These are phyloP conservation scores for Columba livia DNA, from an alignment of 2,113 vertebrate species.

Conservation along the genomic window DNA sequence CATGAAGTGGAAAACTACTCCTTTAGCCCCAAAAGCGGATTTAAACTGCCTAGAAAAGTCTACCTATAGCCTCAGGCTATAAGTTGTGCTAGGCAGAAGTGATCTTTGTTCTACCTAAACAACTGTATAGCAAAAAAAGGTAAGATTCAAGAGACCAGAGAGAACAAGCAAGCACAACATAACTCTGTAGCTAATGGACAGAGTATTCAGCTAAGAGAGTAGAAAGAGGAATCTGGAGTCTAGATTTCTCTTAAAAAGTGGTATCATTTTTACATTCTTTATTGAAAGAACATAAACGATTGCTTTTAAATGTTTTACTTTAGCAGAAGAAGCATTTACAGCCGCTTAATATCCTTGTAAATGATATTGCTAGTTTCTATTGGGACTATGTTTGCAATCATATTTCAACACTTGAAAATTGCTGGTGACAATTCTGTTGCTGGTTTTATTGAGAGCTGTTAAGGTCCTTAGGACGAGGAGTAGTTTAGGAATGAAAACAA, in stretches of 20 bases:
- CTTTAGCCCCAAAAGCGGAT: background rate
- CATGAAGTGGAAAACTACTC: background rate
- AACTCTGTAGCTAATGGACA: background rate
- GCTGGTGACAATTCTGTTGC: background rate
- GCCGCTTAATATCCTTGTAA: background rate
- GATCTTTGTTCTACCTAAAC: background rate
- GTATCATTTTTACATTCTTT: background rate
- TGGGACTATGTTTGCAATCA: background rate
- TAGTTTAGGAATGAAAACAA: background rate
- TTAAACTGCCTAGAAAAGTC: background rate
- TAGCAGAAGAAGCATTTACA: background rate
- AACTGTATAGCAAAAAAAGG: background rate
- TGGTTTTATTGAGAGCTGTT: background rate
- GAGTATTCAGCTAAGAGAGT: background rate
- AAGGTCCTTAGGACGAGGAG: background rate
- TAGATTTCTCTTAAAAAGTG: background rate
- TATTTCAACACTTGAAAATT: background rate
- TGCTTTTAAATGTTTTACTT: background rate
- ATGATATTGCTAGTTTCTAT: background rate
- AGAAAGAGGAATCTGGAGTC: background rate
- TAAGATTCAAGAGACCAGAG: background rate
- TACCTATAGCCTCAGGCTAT: background rate
- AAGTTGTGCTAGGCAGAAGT: background rate
- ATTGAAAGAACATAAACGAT: background rate
- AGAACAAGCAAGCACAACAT: background rate